phyloP scores from a whole-genome alignment of 2,888 invertebrate species.

The Tipula helvola region DNA sequence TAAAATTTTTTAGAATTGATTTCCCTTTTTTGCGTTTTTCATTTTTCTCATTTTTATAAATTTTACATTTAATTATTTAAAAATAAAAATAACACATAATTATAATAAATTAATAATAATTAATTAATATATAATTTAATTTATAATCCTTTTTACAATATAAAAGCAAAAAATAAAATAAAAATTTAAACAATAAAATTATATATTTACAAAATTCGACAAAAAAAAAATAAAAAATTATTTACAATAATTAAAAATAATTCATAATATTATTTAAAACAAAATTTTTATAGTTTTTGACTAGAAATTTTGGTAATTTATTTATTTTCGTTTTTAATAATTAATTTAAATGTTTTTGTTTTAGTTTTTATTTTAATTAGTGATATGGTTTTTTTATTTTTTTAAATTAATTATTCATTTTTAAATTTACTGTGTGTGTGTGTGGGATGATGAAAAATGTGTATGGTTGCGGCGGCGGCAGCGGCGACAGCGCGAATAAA shows the following conservation, averaged over 20 bases:
- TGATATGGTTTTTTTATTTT: not conserved
- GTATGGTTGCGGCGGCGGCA: not conserved
- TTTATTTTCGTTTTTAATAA: not conserved
- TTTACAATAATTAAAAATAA: not conserved
- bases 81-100: not conserved
- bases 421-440: not conserved
- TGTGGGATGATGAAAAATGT: not conserved
- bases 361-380: not conserved
- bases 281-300: not conserved
- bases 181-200: not conserved
- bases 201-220: not conserved
- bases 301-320: not conserved
- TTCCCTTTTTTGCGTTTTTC: not conserved
- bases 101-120: not conserved
- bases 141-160: not conserved
- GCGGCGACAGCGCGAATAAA: not conserved
- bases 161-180: not conserved
- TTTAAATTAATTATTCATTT: not conserved
- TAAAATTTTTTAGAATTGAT: slow-evolving; percentile 4
- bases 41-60: not conserved
- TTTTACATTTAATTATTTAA: not conserved
- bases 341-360: not conserved
- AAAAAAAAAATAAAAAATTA: not conserved
- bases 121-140: not conserved
- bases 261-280: not conserved